A percentile compares a stretch with the other conserved stretches of the same genome.
Evolutionary conservation across 2,888 invertebrate genomes (phyloP).

Genomic region (Pyrrhia umbra): DNA sequence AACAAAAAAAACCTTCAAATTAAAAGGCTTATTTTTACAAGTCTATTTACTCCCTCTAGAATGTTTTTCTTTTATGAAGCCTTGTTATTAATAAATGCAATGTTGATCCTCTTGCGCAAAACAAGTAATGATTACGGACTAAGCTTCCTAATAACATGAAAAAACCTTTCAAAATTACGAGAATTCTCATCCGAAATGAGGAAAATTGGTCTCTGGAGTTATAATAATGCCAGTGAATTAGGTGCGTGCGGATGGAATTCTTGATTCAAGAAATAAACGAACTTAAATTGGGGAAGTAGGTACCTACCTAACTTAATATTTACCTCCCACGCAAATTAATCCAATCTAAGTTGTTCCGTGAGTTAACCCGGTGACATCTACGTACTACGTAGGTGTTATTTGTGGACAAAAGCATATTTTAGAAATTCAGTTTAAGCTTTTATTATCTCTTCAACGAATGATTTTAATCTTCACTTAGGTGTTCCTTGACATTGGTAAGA

Average conservation of each 20-base stretch:
- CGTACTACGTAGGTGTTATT: not conserved
- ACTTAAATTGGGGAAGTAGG: slow-evolving; percentile 43
- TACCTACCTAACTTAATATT: slow-evolving; percentile 36
- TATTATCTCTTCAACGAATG: not conserved
- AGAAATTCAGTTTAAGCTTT: not conserved
- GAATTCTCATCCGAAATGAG: slow-evolving; percentile 34
- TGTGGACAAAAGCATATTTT: not conserved
- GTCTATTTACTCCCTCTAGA: not conserved
- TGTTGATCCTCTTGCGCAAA: slow-evolving; percentile 13
- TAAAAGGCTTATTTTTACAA: not conserved
- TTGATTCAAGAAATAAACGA: slow-evolving; percentile 34
- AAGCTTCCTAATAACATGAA: slow-evolving; percentile 34
- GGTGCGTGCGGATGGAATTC: slow-evolving; percentile 36
- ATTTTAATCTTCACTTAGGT: slow-evolving; percentile 3
- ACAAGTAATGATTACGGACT: slow-evolving; percentile 37
- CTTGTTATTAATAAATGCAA: slow-evolving; percentile 26
- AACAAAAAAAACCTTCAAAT: not conserved
- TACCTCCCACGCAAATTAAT: slow-evolving; percentile 48
- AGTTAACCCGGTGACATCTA: slow-evolving; percentile 10
- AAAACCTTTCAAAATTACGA: slow-evolving; percentile 46
- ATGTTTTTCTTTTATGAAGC: not conserved
- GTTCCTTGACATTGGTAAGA: not conserved
- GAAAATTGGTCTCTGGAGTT: slow-evolving; percentile 31
- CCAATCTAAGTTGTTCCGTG: slow-evolving; percentile 49
- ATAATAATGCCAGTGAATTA: slow-evolving; percentile 38